Evolutionary conservation across 2,113 vertebrate species (phyloP).

Genomic region (Alouatta palliata): DNA sequence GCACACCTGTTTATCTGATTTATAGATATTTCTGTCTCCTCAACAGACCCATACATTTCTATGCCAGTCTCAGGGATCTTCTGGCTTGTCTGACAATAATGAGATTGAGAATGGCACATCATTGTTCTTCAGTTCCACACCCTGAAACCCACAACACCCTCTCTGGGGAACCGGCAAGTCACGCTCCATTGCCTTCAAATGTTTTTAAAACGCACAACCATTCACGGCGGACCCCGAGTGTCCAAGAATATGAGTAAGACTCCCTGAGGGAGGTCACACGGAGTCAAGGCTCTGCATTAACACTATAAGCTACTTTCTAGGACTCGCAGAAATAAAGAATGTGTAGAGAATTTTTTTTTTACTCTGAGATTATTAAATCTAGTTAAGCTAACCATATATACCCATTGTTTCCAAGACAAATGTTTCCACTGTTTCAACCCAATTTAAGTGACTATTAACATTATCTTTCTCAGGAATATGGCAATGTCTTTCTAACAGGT

Average conservation of each 20-base stretch:
- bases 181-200: not conserved
- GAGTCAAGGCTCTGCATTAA: slow-evolving; percentile 29
- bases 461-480: not conserved
- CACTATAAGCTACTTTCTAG: not conserved
- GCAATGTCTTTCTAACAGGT: not conserved
- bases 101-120: not conserved
- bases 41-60: slow-evolving; percentile 44
- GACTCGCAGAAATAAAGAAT: not conserved
- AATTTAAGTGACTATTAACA: not conserved
- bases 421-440: not conserved
- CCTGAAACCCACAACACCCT: not conserved
- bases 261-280: not conserved
- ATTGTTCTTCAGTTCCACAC: not conserved
- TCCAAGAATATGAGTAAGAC: not conserved
- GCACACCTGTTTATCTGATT: slow-evolving; percentile 75
- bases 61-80: not conserved
- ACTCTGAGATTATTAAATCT: not conserved
- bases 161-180: not conserved
- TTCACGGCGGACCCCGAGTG: not conserved
- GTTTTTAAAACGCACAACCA: not conserved
- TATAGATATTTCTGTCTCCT: slow-evolving; percentile 60
- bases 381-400: not conserved
- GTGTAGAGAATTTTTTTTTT: not conserved
- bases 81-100: not conserved
- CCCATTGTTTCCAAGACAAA: not conserved